A percentile compares a stretch with the other conserved stretches of the same genome.
Conservation (phyloP, 2,888 invertebrate genomes). For the Volucella bombylans region DNA sequence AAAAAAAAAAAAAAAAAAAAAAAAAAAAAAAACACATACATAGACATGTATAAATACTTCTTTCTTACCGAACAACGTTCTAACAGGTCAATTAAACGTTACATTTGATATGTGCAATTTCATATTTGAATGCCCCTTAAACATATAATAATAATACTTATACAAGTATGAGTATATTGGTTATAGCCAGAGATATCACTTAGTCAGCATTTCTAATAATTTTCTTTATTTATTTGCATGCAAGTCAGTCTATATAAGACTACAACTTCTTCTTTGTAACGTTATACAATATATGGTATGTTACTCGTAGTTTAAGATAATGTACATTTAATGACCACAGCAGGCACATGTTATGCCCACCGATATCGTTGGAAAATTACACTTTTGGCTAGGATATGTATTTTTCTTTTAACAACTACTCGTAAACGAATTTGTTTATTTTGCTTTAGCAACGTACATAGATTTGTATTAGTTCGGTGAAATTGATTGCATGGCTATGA, state of each 20-base stretch:
- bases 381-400: conserved; percentile 36
- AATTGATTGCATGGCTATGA: conserved; percentile 63
- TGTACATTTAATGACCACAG: conserved; percentile 50
- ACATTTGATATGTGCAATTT: conserved; percentile 61
- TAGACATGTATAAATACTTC: conserved; percentile 32
- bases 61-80: conserved; percentile 48
- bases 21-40: neutral
- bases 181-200: conserved; percentile 45
- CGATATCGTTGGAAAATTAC: conserved; percentile 31
- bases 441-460: conserved; percentile 3
- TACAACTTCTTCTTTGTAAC: conserved; percentile 23
- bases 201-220: conserved; percentile 43
- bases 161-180: conserved; percentile 6
- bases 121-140: conserved; percentile 62
- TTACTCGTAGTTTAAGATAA: conserved; percentile 31
- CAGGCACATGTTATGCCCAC: conserved; percentile 27
- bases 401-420: conserved; percentile 11
- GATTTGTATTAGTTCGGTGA: conserved; percentile 40
- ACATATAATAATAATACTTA: conserved; percentile 53
- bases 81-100: conserved; percentile 53
- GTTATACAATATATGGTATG: conserved; percentile 27
- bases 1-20: conserved; percentile 8
- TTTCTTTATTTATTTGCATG: conserved; percentile 58
- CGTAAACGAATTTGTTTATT: conserved; percentile 3
- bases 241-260: conserved; percentile 28